These are phyloP conservation scores for Bursaphelenchus mucronatus DNA, from an alignment of 1,140 invertebrate genomes.

Conservation along the genomic window DNA sequence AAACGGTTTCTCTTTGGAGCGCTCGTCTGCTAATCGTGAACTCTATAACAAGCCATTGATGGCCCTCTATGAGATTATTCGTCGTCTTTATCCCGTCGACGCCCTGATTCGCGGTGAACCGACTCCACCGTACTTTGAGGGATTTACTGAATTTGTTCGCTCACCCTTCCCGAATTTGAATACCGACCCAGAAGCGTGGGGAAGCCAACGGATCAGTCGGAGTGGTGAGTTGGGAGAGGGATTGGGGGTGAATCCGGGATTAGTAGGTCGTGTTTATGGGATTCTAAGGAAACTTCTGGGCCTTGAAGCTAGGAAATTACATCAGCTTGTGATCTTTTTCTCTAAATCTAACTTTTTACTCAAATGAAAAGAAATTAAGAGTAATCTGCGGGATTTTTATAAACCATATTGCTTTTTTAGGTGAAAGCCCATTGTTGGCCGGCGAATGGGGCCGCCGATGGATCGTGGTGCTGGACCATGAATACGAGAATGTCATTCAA, in stretches of 20 bases:
- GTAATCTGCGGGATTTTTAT: too few relatives aligned
- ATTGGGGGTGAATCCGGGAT: too few relatives aligned
- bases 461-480: slow-evolving; percentile 16
- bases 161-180: slow-evolving; percentile 8
- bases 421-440: slow-evolving; percentile 4
- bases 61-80: not conserved
- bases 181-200: not conserved
- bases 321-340: too few relatives aligned
- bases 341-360: too few relatives aligned
- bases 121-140: too few relatives aligned
- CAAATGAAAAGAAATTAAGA: too few relatives aligned
- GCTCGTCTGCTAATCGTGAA: not conserved
- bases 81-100: slow-evolving; percentile 3
- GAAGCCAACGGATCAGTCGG: not conserved
- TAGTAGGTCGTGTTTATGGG: too few relatives aligned
- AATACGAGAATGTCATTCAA: not conserved
- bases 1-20: not conserved
- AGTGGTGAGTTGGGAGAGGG: not conserved
- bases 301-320: too few relatives aligned
- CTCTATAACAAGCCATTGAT: not conserved
- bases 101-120: slow-evolving; percentile 7
- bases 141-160: slow-evolving; percentile 7
- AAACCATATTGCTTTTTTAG: not conserved
- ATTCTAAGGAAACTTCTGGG: too few relatives aligned
- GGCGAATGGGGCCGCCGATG: slow-evolving; percentile 15